Evolutionary conservation across 2,888 invertebrate genomes (phyloP), one percentile per base, ranked within the genome.

Genomic region (Thalpophila matura): DNA sequence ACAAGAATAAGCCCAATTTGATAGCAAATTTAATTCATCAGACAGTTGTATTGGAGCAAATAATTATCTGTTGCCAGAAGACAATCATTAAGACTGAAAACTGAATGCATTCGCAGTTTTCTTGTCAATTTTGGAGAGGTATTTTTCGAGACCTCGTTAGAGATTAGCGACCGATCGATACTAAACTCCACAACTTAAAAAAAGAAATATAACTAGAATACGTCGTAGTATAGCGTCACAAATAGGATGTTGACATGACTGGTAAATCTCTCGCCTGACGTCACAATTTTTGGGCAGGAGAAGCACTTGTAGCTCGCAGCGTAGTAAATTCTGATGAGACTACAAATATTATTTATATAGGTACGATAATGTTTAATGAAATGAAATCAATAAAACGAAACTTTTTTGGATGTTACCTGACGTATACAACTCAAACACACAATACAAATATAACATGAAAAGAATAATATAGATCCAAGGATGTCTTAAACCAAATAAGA

Each of bases 401-500:
- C 4, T 14, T 12, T 38, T 20, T 18, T 33, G 5, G 5, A 24
- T 45, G n/a, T 67, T 43, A 61, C 12, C 40, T 46, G n/a, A 29
- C 9, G 12, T 37, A n/a, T n/a, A n/a, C n/a, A 26, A 16, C 14
- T 10, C 6, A 20, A 29, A 24, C 33, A 14, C 6, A 33, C 12
- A n/a, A 14, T 14, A 51, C 27, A 42, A 40, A 38, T 20, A 33
- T 20, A n/a, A 43, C 12, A 66, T 51, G n/a, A 40, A 59, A 61
- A 20, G 24, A 24, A 50, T 35, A 63, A 53, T 42, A 45, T 22
- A 55, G 5, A 57, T 51, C 58, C 22, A 60, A 58, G 53, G 31
- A 54, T 63, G 27, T 43, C 26, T 66, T 33, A 29, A 60, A 62
- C 63, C 55, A 61, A 63, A 64, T 45, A 67, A 49, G 62, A 59